These are phyloP conservation scores for Limnephilus auricula DNA, from an alignment of 2,888 invertebrate species.

Conservation along the genomic window DNA sequence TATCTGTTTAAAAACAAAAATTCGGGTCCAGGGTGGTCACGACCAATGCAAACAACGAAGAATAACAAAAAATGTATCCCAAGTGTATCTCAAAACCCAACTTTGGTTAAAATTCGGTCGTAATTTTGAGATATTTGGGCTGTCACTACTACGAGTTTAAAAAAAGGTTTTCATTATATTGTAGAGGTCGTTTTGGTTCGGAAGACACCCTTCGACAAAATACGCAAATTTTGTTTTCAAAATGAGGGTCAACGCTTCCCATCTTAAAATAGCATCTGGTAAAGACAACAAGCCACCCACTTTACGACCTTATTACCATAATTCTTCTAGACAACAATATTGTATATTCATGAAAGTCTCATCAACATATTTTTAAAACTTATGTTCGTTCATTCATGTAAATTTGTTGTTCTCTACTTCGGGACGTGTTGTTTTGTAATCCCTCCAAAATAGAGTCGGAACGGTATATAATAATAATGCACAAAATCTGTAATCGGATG, in stretches of 20 bases:
- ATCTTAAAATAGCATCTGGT: neutral
- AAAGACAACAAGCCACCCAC: neutral
- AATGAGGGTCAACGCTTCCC: neutral
- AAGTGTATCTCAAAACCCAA: too few relatives aligned
- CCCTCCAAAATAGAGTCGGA: neutral
- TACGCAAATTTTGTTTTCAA: neutral
- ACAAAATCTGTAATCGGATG: neutral
- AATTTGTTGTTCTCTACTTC: neutral
- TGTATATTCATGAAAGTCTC: neutral
- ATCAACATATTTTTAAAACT: neutral
- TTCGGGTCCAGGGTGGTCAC: too few relatives aligned
- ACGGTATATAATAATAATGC: neutral
- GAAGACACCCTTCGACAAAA: neutral
- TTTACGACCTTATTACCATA: neutral
- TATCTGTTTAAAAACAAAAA: too few relatives aligned
- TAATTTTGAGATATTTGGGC: too few relatives aligned
- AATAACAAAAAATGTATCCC: too few relatives aligned
- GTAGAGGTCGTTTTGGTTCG: neutral
- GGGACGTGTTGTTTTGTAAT: neutral
- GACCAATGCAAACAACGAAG: too few relatives aligned
- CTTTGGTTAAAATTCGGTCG: too few relatives aligned
- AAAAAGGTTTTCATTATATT: neutral
- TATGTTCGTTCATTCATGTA: neutral
- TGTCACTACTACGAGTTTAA: neutral
- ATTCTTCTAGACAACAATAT: neutral